Conservation (phyloP, 2,888 invertebrate genomes). For the Drosophila ezoana region DNA sequence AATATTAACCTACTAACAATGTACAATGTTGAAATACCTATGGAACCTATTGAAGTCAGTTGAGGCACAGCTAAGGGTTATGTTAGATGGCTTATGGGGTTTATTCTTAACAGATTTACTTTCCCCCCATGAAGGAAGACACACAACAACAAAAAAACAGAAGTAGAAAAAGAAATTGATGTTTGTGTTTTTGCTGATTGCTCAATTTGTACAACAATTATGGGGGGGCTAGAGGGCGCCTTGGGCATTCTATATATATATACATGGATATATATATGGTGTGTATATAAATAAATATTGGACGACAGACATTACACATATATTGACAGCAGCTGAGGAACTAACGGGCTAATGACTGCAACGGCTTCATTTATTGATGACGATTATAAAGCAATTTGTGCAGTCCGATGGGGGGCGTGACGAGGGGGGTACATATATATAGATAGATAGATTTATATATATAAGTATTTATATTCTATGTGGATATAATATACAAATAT, state of each 20-base stretch:
- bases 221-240: not conserved
- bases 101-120: not conserved
- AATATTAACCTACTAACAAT: too few species aligned
- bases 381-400: conserved; percentile 80
- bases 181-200: conserved; percentile 36
- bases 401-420: not conserved
- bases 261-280: not conserved
- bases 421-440: not conserved
- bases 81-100: too few species aligned
- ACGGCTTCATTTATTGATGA: conserved; percentile 75
- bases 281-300: conserved; percentile 5
- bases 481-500: conserved; percentile 5
- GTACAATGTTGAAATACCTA: too few species aligned
- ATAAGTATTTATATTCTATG: not conserved
- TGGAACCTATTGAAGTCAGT: too few species aligned
- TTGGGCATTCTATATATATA: not conserved
- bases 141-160: not conserved
- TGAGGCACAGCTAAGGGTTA: too few species aligned
- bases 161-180: not conserved
- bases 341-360: conserved; percentile 62
- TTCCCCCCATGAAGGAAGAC: conserved; percentile 13
- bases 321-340: conserved; percentile 25
- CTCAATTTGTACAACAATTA: conserved; percentile 60
- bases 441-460: not conserved
- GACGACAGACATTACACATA: not conserved